Conservation (phyloP, 2,888 invertebrate species). For the Aspidiotus rigidus region DNA sequence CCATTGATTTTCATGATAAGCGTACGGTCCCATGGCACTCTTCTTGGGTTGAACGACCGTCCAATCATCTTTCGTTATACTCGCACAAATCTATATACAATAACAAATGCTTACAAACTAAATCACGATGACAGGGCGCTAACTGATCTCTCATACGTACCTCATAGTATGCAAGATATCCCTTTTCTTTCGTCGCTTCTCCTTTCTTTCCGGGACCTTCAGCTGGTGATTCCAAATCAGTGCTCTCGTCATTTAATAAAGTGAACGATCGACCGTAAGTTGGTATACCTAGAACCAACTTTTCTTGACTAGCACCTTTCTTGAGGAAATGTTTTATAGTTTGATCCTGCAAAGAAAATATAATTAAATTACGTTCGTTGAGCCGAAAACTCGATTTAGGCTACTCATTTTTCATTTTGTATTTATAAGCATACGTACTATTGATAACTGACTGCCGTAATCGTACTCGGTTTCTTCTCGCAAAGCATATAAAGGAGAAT, state of each 20-base stretch:
- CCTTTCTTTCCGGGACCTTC: slow-evolving; percentile 87
- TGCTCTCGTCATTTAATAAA: slow-evolving; percentile 72
- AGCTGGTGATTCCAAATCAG: slow-evolving; percentile 76
- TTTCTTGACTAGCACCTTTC: slow-evolving; percentile 67
- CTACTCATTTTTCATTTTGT: not conserved
- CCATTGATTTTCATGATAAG: slow-evolving; percentile 80
- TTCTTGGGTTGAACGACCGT: slow-evolving; percentile 70
- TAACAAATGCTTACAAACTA: not conserved
- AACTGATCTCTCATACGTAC: slow-evolving; percentile 44
- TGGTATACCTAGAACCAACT: slow-evolving; percentile 76
- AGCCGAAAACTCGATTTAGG: not conserved
- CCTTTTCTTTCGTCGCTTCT: slow-evolving; percentile 82
- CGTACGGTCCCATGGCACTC: slow-evolving; percentile 80
- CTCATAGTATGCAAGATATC: slow-evolving; percentile 87
- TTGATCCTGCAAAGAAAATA: slow-evolving; percentile 54
- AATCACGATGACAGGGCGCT: not conserved
- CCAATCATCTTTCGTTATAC: slow-evolving; percentile 66
- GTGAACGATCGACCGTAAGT: slow-evolving; percentile 87
- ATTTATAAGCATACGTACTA: slow-evolving; percentile 54
- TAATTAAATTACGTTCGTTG: not conserved
- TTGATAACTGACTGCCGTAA: slow-evolving; percentile 75
- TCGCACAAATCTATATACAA: slow-evolving; percentile 69
- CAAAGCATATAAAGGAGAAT: slow-evolving; percentile 71
- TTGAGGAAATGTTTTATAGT: slow-evolving; percentile 73
- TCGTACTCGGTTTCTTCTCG: slow-evolving; percentile 76